Percentiles rank a stretch among this genome's conserved stretches.
These are phyloP conservation scores for Alouatta palliata DNA, from an alignment of 2,113 vertebrate species.

Conservation along the genomic window DNA sequence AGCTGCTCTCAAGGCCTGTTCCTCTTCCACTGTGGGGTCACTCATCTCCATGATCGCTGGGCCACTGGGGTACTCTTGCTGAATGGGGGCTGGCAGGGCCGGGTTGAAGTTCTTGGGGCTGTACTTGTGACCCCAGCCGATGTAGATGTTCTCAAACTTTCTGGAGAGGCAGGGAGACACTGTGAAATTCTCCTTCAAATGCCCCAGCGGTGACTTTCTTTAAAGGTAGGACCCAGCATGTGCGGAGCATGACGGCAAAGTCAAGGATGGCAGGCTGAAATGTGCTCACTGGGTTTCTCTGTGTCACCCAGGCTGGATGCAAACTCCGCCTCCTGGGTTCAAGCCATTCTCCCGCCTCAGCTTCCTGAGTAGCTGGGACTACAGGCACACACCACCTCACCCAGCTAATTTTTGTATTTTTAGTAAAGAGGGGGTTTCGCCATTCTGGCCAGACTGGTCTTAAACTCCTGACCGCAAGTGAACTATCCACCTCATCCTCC, in stretches of 20 bases:
- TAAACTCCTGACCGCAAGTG: neutral
- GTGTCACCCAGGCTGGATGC: too few species aligned
- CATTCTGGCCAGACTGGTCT: neutral
- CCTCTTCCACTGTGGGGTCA: conserved; percentile 89
- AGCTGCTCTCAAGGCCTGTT: conserved; percentile 85
- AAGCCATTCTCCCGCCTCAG: too few species aligned
- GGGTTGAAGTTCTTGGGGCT: conserved; percentile 86
- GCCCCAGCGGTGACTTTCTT: neutral
- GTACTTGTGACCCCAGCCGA: conserved; percentile 92
- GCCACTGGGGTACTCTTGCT: conserved; percentile 85
- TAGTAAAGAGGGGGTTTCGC: neutral
- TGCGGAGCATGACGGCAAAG: rapidly evolving
- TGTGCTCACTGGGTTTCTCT: neutral
- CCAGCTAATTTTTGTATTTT: neutral
- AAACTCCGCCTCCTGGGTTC: too few species aligned
- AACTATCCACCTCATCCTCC: neutral
- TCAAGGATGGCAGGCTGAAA: neutral
- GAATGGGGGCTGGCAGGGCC: conserved; percentile 75
- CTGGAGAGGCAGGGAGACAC: conserved; percentile 46
- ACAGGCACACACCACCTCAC: too few species aligned
- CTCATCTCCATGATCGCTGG: conserved; percentile 85
- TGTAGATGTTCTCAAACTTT: conserved; percentile 90
- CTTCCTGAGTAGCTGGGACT: too few species aligned
- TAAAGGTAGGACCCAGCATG: rapidly evolving
- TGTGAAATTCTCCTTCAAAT: neutral